Base-by-base conservation (phyloP, 2,113 vertebrate species). In the Zeus faber region DNA sequence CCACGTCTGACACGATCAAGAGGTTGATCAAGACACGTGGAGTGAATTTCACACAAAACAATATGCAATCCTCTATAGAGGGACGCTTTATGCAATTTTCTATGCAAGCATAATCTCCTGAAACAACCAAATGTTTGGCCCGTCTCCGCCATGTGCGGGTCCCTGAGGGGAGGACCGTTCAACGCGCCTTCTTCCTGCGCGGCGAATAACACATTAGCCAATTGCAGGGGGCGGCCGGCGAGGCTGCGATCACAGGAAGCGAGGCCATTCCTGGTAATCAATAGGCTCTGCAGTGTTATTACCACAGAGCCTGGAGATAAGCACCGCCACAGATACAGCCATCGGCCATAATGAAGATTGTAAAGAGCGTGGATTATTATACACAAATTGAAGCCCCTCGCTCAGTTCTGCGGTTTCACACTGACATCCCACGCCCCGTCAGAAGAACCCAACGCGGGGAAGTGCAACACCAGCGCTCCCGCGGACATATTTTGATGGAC, bases 281-380 rank as follows among this genome's bases (percentile, higher is more conserved):
- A 82, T 80, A 67, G 54, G 27, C 54, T 71, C 65, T 59, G 61
- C 64, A 60, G 67, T 29, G 70, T 66, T 61, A 56, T 65, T 74
- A 79, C 69, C 61, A 61, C 44, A 72, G 49, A 22, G 50, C 55
- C 50, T 20, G 43, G 52, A 81, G 66, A 67, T 78, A 64, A 78
- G 81, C 79, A 79, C 55, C 56, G 76, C 54, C 70, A 73, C 43
- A 53, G 53, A 76, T 77, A 77, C 33, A 57, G 49, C 29, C 58
- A 41, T 63, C 76, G 39, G 25, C 50, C 17, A 53, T 79, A 74
- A 81, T 79, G 75, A 83, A 65, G 51, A 72, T 56, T 59, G 74
- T 81, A 63, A 80, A 72, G 63, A 53, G 26, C 44, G 20, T 57
- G 47, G 76, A 77, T 79, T 79, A 77, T 80, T 78, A 82, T 51